Evolutionary conservation across 2,888 invertebrate genomes (phyloP), one percentile per base, ranked within the genome.

Genomic region (Drosophila pseudotalamancana): DNA sequence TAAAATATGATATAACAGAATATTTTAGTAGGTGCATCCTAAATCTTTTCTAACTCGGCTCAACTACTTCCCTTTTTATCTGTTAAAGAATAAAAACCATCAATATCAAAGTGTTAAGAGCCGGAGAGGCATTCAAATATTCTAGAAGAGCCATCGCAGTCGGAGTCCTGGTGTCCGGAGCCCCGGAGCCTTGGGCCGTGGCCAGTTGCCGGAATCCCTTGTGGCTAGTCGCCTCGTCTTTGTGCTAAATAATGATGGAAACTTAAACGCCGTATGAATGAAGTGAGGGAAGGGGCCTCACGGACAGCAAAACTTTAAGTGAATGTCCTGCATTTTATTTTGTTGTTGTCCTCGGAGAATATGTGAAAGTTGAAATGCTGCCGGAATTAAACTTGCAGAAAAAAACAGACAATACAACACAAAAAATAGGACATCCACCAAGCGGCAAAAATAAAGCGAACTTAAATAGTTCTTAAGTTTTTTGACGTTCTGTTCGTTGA

Each of bases 281-380:
- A 66, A 65, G 62, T 67, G 62, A 63, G 67, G 57, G 64, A 70
- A 77, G 66, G 62, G 62, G 62, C 59, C 63, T 65, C 64, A 73
- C 73, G 73, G 69, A 69, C 71, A 64, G 57, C 53, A 49, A 69
- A 87, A 87, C 87, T 82, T 88, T 81, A 90, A 88, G 85, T 77
- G 88, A 87, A 76, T 89, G 88, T 89, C 88, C 87, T 85, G 89
- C 78, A 83, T 89, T 86, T 88, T 82, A 82, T 84, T 83, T 43
- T 32, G n/a, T 49, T 84, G 79, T 77, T 83, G 84, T 90, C 90
- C 89, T 89, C 77, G 65, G 90, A 90, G 89, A 79, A 89, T 85
- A 82, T 89, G 77, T 79, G 86, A 67, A 85, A 87, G 89, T 87
- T 89, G 87, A 87, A 90, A 66, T 85, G 77, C 76, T 83, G 79